Evolutionary conservation across 2,113 vertebrate species (phyloP).

Genomic region (Abramis brama): DNA sequence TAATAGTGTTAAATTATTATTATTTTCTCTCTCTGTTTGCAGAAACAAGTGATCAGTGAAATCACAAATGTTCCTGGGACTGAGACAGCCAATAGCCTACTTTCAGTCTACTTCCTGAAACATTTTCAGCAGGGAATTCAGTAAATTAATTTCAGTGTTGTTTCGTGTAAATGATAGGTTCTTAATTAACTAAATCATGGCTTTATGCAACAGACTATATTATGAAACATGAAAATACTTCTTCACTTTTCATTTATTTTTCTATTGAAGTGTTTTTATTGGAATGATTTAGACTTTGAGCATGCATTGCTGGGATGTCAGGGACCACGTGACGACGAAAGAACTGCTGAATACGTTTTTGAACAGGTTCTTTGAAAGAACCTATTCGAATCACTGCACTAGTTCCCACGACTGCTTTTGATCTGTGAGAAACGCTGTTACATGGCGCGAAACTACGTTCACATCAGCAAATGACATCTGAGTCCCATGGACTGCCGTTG

Average conservation of each 20-base stretch:
- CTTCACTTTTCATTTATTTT: too few relatives aligned
- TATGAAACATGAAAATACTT: not conserved
- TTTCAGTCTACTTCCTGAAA: not conserved
- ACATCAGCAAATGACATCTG: conserved; percentile 23
- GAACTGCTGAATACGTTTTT: not conserved
- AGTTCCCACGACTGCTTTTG: not conserved
- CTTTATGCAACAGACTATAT: not conserved
- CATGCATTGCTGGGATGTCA: not conserved
- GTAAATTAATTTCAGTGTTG: not conserved
- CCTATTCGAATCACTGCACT: not conserved
- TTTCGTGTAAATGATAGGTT: not conserved
- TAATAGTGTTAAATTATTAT: not conserved
- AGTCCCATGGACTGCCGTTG: conserved; percentile 52
- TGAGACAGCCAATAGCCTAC: not conserved
- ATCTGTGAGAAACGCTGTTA: not conserved
- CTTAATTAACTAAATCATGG: not conserved
- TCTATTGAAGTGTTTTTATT: too few relatives aligned
- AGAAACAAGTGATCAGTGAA: not conserved
- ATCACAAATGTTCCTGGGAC: not conserved
- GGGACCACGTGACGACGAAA: not conserved
- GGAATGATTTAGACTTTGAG: not conserved
- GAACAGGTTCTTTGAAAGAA: not conserved
- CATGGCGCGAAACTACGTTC: not conserved
- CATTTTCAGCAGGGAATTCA: not conserved
- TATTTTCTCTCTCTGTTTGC: not conserved